Evolutionary conservation across 30 jellyfish, hydroid and myxozoan species (phyloP), one percentile per base, ranked within the genome.

Genomic region (Aurelia aurita): DNA sequence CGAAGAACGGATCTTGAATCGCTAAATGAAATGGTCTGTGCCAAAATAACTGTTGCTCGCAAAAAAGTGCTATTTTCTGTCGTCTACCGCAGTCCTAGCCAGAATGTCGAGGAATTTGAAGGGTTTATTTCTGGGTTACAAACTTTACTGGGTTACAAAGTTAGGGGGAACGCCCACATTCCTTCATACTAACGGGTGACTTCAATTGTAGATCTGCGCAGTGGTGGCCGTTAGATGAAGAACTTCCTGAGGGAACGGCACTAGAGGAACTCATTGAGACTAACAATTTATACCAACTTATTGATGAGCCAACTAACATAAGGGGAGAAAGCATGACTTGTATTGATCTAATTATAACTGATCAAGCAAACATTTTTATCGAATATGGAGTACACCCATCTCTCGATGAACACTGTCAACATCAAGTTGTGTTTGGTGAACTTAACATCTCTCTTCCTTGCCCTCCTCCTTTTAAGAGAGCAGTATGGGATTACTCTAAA

Each of bases 211-310:
- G 90, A 64, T 79, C 90, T 10, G 46, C 76, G 54, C 90, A 79
- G 81, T 59, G 69, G 90, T 79, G 90, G 90, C 82, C 69, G 32
- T 69, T 16, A 49, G 90, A 79, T 62, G 90, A 39, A 9, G 82
- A 79, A 61, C 82, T 18, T 28, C 90, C 90, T 21, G 82, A 79
- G 55, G 82, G 90, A 29, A 73, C 76, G 18, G 86, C 74, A 45
- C 28, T 73, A 45, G 86, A 73, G n/a, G 86, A 73, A 21, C 26
- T 49, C 14, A 73, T 73, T 25, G 86, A 73, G 73, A 31, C 71
- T 21, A 73, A 73, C n/a, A n/a, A n/a, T n/a, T n/a, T n/a, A n/a
- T n/a, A n/a, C n/a, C n/a, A n/a, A n/a, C n/a, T n/a, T n/a, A 77
- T 58, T 2, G 34, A 28, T 19, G 81, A 77, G 26, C 89, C 89